Evolutionary conservation across 2,113 vertebrate genomes (phyloP), one percentile per base, ranked within the genome.

Genomic region (Upupa epops): DNA sequence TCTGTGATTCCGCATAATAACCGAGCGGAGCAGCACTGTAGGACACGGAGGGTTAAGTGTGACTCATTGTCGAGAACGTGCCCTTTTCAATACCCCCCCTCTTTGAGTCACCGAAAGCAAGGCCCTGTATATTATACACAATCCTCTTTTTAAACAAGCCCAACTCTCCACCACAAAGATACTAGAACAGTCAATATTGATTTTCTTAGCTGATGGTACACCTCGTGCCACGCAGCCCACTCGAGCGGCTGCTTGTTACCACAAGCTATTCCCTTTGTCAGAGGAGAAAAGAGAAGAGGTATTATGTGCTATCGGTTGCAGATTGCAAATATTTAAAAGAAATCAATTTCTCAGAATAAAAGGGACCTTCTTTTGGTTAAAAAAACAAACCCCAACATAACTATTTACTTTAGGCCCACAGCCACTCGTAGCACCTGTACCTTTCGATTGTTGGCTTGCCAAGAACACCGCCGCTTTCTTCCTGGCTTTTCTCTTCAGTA

Each of bases 271-370:
- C 83, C 74, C 78, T 97, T 97, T 97, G 96, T 97, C 75, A 60
- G 40, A 90, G 73, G 88, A 93, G 97, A 96, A 97, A 98, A 96
- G 96, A 96, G 92, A 96, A 97, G 97, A 95, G 92, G 96, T 69
- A 59, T 97, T 96, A 88, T 92, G 90, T 79, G 88, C 96, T 97
- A 94, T 97, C 90, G 48, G 96, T 94, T 97, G 97, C 96, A 94
- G 84, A 98, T 89, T 91, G 96, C 97, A 99, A 99, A 99, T 98
- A 98, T 97, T 97, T 97, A 97, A 97, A 96, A 94, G 93, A 98
- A 98, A 99, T 98, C 98, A 97, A 98, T 97, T 98, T 97, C 89
- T 97, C 95, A 89, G 94, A 97, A 86, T 96, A 96, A 97, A 97
- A 97, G 92, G 94, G 96, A 96, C 96, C 94, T 97, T 96, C 94